Conservation (phyloP, 1,140 invertebrate genomes). For the Drosophila navojoa region DNA sequence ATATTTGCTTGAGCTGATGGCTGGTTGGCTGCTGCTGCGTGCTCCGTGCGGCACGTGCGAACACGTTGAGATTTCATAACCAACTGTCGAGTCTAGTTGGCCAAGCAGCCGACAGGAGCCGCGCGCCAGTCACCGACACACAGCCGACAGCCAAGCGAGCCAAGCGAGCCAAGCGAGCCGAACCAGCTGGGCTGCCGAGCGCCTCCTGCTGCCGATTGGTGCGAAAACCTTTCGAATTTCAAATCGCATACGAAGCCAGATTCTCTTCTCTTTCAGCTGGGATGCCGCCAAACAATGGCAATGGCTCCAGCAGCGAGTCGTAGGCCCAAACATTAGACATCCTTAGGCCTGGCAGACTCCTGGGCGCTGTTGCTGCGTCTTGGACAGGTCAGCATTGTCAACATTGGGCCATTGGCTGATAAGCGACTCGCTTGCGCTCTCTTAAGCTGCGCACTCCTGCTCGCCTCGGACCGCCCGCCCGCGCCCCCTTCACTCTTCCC, state of each 20-base stretch:
- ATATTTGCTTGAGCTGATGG: slow-evolving; percentile 60
- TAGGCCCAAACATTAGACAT: neutral
- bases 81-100: slow-evolving; percentile 67
- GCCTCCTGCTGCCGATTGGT: slow-evolving; percentile 4
- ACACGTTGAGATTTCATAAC: slow-evolving; percentile 81
- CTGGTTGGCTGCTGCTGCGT: slow-evolving; percentile 67
- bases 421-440: slow-evolving; percentile 29
- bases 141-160: too few species aligned
- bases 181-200: neutral
- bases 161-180: neutral
- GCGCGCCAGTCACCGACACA: slow-evolving; percentile 21
- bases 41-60: slow-evolving; percentile 80
- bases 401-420: slow-evolving; percentile 40
- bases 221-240: slow-evolving; percentile 58
- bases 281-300: slow-evolving; percentile 33
- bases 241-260: neutral
- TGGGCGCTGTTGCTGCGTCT: slow-evolving; percentile 50
- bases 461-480: neutral
- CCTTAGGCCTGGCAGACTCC: slow-evolving; percentile 42
- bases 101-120: slow-evolving; percentile 29
- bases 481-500: too few species aligned
- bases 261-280: slow-evolving; percentile 19
- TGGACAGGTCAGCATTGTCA: slow-evolving; percentile 54
- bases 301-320: neutral
- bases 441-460: slow-evolving; percentile 9